phyloP scores from a whole-genome alignment of 1,140 invertebrate species.

The Tribolium castaneum region DNA sequence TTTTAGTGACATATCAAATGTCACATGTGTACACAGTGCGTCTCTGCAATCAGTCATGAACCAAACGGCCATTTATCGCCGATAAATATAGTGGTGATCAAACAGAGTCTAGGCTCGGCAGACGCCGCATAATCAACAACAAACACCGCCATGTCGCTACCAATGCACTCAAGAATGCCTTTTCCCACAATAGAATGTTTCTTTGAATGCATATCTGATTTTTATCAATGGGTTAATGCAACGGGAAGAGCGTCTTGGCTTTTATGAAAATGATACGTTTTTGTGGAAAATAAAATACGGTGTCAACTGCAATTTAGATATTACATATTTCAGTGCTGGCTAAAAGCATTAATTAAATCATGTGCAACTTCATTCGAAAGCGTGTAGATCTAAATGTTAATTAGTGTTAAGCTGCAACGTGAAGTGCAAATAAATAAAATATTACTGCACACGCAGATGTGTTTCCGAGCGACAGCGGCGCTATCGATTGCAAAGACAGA shows the following conservation, averaged over 20 bases:
- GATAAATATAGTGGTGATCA: constrained; percentile 37
- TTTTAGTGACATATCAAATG: constrained; percentile 43
- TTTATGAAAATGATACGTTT: no score
- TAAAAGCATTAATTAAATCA: background rate
- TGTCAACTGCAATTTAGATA: no score
- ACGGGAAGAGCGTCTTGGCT: no score
- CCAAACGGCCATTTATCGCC: constrained; percentile 34
- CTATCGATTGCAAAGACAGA: background rate
- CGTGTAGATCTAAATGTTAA: background rate
- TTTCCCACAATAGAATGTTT: background rate
- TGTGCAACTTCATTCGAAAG: background rate
- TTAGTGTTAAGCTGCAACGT: background rate
- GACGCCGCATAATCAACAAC: constrained; percentile 29
- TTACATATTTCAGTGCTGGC: no score
- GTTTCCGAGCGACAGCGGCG: background rate
- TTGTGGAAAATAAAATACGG: no score
- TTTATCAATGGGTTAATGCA: no score
- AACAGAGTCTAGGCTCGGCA: background rate
- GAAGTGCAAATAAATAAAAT: background rate
- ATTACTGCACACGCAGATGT: background rate
- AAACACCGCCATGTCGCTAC: background rate
- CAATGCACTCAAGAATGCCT: background rate
- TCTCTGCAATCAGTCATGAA: constrained; percentile 43
- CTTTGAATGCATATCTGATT: background rate
- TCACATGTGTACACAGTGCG: constrained; percentile 46